Evolutionary conservation across 2,888 invertebrate genomes (phyloP).

Genomic region (Leptinotarsa juncta): DNA sequence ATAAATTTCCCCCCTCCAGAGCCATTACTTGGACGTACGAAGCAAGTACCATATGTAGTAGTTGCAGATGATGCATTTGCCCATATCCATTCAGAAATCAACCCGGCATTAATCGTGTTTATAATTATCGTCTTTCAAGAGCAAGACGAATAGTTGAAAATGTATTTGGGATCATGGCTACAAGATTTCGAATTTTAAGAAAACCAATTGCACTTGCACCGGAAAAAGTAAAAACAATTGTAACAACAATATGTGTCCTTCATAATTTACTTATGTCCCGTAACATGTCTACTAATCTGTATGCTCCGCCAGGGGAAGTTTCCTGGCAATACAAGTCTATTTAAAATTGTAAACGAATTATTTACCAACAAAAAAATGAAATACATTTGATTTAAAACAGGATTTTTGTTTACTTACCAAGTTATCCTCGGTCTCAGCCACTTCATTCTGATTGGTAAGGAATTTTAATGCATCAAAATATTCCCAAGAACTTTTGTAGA

Average conservation of each 20-base stretch:
- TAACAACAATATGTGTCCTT: not conserved
- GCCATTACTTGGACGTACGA: not conserved
- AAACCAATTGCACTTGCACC: not conserved
- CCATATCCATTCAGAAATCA: slow-evolving; percentile 18
- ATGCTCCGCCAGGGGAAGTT: not conserved
- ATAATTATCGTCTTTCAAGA: slow-evolving; percentile 14
- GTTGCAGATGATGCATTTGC: slow-evolving; percentile 23
- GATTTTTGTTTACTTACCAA: not conserved
- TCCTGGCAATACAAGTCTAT: not conserved
- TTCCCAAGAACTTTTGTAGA: not conserved
- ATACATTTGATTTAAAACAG: too few species aligned
- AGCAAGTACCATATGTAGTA: slow-evolving; percentile 3
- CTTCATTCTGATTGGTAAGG: not conserved
- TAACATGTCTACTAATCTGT: not conserved
- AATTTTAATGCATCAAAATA: too few species aligned
- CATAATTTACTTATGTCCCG: not conserved
- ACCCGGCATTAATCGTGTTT: slow-evolving; percentile 15
- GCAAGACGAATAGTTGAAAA: slow-evolving; percentile 18
- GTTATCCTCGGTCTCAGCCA: not conserved
- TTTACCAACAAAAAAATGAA: not conserved
- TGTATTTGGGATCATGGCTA: slow-evolving; percentile 23
- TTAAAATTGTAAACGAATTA: not conserved
- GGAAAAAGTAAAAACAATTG: not conserved
- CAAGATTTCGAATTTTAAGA: not conserved
- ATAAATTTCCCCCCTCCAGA: not conserved